Conservation (phyloP, 2,888 invertebrate genomes). For the Nomada ruficornis region DNA sequence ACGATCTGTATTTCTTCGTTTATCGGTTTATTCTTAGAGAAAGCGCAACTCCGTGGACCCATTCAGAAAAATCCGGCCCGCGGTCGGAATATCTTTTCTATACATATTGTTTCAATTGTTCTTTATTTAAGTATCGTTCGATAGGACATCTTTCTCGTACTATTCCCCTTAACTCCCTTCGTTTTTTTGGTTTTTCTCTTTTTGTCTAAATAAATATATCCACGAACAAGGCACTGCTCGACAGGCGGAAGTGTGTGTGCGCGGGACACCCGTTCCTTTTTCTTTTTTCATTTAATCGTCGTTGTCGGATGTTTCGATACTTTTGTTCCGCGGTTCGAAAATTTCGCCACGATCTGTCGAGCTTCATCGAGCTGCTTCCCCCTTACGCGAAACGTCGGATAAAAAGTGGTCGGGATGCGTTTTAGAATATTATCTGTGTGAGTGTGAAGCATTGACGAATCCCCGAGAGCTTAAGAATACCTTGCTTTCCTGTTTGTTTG, state of each 20-base stretch:
- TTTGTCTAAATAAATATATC: slow-evolving; percentile 78
- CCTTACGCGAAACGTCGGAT: slow-evolving; percentile 63
- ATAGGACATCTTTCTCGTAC: slow-evolving; percentile 49
- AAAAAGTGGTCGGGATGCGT: slow-evolving; percentile 70
- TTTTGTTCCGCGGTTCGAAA: slow-evolving; percentile 1
- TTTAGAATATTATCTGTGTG: slow-evolving; percentile 67
- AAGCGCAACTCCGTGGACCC: slow-evolving; percentile 78
- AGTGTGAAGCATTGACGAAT: slow-evolving; percentile 45
- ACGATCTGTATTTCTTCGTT: background rate
- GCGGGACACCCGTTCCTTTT: slow-evolving; percentile 51
- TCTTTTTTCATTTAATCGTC: background rate
- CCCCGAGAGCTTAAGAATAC: slow-evolving; percentile 18
- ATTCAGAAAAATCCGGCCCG: slow-evolving; percentile 76
- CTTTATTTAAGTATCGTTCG: slow-evolving; percentile 28
- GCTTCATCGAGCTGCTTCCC: slow-evolving; percentile 61
- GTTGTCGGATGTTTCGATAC: slow-evolving; percentile 54
- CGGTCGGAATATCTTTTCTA: slow-evolving; percentile 70
- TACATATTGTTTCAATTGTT: slow-evolving; percentile 48
- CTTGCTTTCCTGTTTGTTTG: background rate
- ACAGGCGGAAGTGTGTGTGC: slow-evolving; percentile 66
- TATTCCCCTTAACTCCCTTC: slow-evolving; percentile 14
- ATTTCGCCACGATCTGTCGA: slow-evolving; percentile 49
- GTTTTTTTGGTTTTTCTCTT: slow-evolving; percentile 44
- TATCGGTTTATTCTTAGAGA: slow-evolving; percentile 31
- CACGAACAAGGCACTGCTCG: slow-evolving; percentile 83